Evolutionary conservation across 2,888 invertebrate species (phyloP).

Genomic region (Nycteola revayana): DNA sequence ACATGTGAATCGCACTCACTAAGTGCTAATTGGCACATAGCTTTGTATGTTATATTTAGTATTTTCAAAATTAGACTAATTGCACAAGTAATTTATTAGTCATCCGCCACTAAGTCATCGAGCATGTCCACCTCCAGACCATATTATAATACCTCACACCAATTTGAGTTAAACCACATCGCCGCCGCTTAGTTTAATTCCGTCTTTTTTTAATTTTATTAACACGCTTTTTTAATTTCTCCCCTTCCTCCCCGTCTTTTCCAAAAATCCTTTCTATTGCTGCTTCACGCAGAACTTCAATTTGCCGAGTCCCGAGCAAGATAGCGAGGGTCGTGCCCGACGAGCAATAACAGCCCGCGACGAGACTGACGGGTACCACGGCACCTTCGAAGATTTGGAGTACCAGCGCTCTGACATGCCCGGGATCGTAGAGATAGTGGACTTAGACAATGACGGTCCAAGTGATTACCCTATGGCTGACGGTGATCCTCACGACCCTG

Average conservation of each 20-base stretch:
- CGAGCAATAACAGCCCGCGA: slow-evolving; percentile 54
- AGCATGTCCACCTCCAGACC: slow-evolving; percentile 51
- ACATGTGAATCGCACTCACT: slow-evolving; percentile 22
- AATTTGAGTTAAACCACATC: slow-evolving; percentile 44
- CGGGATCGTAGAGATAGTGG: slow-evolving; percentile 65
- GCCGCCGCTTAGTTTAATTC: slow-evolving; percentile 61
- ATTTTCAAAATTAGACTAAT: slow-evolving; percentile 14
- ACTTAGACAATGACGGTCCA: slow-evolving; percentile 47
- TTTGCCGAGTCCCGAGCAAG: slow-evolving; percentile 66
- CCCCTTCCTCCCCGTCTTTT: slow-evolving; percentile 64
- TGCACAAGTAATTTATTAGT: slow-evolving; percentile 27
- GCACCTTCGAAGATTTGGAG: slow-evolving; percentile 58
- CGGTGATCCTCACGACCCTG: slow-evolving; percentile 56
- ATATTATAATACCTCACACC: slow-evolving; percentile 36
- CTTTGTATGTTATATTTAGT: slow-evolving; percentile 27
- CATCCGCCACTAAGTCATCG: slow-evolving; percentile 45
- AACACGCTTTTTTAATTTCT: slow-evolving; percentile 82
- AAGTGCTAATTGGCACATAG: slow-evolving; percentile 41
- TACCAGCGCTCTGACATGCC: slow-evolving; percentile 52
- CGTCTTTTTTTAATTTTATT: slow-evolving; percentile 73
- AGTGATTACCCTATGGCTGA: slow-evolving; percentile 37
- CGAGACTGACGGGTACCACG: slow-evolving; percentile 58
- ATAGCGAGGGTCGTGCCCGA: slow-evolving; percentile 37
- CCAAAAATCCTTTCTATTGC: slow-evolving; percentile 61
- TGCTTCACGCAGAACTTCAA: slow-evolving; percentile 76